Conservation (phyloP, 2,113 vertebrate genomes). For the Hypomesus transpacificus region DNA sequence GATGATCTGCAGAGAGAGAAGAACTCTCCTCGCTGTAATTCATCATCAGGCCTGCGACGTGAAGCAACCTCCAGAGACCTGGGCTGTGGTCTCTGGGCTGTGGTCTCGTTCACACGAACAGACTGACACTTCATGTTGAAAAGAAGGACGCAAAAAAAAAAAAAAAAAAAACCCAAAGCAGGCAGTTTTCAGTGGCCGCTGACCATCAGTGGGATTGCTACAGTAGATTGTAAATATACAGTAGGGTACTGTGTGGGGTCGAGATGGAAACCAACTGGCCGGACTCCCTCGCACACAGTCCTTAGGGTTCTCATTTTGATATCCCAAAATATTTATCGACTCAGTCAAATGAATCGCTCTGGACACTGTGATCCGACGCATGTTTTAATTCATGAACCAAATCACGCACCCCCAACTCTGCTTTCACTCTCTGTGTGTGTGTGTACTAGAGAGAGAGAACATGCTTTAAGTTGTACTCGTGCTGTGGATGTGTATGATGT, state of each 20-base stretch:
- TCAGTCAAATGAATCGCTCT: conserved; percentile 55
- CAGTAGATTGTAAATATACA: conserved; percentile 1
- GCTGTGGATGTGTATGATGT: not conserved
- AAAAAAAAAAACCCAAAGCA: conserved; percentile 21
- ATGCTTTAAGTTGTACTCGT: too few relatives aligned
- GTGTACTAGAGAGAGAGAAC: conserved; percentile 1
- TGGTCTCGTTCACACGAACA: conserved; percentile 28
- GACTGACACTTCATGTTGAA: conserved; percentile 22
- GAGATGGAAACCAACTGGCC: conserved; percentile 57
- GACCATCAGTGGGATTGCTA: conserved; percentile 4
- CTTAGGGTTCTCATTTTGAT: conserved; percentile 32
- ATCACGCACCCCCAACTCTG: conserved; percentile 13
- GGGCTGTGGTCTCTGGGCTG: conserved; percentile 48
- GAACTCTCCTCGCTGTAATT: conserved; percentile 47
- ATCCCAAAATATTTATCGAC: conserved; percentile 41
- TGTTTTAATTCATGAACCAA: conserved; percentile 43
- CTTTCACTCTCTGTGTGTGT: conserved; percentile 5
- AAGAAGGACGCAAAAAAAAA: conserved; percentile 9
- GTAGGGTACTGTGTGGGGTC: conserved; percentile 9
- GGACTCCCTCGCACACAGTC: conserved; percentile 18
- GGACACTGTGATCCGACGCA: conserved; percentile 32
- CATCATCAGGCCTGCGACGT: conserved; percentile 44
- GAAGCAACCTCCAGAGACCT: conserved; percentile 23
- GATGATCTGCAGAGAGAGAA: conserved; percentile 49
- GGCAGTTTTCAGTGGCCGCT: conserved; percentile 13